These are phyloP conservation scores for Imbricaverruca yamaguchii DNA, from an alignment of 2,888 invertebrate genomes.

Conservation along the genomic window DNA sequence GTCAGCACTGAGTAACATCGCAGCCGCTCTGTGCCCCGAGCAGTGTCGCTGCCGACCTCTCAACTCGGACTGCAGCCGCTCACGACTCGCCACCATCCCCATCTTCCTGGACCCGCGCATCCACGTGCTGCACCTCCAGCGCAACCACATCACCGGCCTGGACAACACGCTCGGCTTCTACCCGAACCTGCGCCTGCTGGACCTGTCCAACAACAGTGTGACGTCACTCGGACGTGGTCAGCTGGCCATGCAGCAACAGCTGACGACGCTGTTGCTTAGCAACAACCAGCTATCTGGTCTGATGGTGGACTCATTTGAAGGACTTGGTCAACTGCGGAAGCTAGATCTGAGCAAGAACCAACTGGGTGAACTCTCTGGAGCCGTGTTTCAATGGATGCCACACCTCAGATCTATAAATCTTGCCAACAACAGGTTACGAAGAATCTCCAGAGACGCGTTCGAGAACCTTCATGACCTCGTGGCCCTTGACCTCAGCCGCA, in stretches of 20 bases:
- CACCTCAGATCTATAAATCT: background rate
- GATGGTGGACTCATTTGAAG: background rate
- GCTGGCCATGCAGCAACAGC: background rate
- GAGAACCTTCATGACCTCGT: background rate
- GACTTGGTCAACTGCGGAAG: background rate
- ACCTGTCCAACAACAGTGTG: slow-evolving; percentile 10
- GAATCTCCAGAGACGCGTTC: background rate
- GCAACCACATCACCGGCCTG: background rate
- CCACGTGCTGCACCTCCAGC: background rate
- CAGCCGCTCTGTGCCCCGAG: too few species aligned
- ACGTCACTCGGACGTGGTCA: background rate
- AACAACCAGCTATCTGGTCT: background rate
- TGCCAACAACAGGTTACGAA: background rate
- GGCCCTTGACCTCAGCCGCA: background rate
- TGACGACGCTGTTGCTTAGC: background rate
- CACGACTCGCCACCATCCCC: background rate
- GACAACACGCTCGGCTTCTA: background rate
- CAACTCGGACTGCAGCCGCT: background rate
- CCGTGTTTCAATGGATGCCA: background rate
- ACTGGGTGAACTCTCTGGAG: background rate
- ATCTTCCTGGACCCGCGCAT: slow-evolving; percentile 3
- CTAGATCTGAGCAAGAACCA: background rate
- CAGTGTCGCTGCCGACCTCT: background rate
- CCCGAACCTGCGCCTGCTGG: background rate
- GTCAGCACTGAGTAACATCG: too few species aligned